These are phyloP conservation scores for Arenaria interpres DNA, from an alignment of 2,113 vertebrate genomes.

Conservation along the genomic window DNA sequence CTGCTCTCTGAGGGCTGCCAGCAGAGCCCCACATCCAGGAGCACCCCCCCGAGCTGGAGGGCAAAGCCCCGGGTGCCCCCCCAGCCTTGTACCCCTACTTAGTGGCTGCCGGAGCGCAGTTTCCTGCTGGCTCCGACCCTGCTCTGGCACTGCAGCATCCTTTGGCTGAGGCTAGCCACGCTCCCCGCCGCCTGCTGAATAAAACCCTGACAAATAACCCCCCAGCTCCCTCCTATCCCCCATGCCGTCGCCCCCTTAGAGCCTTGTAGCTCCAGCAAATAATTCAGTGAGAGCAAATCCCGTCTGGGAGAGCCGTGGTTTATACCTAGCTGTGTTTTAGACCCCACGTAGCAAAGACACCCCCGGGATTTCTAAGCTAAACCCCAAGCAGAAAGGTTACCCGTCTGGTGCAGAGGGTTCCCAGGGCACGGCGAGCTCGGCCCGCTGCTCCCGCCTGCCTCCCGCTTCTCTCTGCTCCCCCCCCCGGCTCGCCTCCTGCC, in stretches of 20 bases:
- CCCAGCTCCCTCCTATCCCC: accelerated
- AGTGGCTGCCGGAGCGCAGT: not conserved
- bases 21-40: accelerated
- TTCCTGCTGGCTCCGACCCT: accelerated
- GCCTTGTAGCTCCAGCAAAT: not conserved
- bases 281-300: not conserved
- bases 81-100: not conserved
- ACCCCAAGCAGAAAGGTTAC: not conserved
- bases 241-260: not conserved
- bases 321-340: accelerated
- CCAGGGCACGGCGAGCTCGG: not conserved
- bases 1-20: not conserved
- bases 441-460: not conserved
- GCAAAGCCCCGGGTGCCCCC: accelerated
- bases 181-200: not conserved
- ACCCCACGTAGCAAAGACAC: not conserved
- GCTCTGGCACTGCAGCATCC: not conserved
- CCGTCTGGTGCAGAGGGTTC: not conserved
- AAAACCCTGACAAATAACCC: too few species aligned
- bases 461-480: not conserved
- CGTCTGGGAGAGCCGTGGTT: accelerated
- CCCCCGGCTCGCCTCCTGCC: not conserved
- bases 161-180: not conserved
- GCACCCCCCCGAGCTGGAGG: too few species aligned
- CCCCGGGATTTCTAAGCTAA: not conserved